Evolutionary conservation across 2,797 vertebrate species (phyloP), one percentile per base, ranked within the genome.

Genomic region (Lerista edwardsae): DNA sequence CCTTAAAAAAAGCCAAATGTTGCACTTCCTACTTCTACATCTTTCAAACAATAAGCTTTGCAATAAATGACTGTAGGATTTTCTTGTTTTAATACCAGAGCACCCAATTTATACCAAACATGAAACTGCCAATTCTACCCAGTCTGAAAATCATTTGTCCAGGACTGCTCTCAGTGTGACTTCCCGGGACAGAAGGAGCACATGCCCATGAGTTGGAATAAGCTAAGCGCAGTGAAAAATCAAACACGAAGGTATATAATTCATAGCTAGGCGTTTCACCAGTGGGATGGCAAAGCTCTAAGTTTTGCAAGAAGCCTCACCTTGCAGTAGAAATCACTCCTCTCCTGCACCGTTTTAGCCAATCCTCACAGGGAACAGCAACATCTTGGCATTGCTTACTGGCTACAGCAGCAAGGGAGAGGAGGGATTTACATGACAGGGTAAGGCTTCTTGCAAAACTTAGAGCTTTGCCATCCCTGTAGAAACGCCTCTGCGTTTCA

Each of bases 51-150:
- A 89, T 31, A 86, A 87, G 84, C 4, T 2, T 90, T 86, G 89
- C 89, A 84, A 88, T 89, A 90, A 91, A 87, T 84, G 86, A 91
- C 81, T 82, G 91, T 90, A 91, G 86, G 90, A 65, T 84, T 85
- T 89, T 86, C 75, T 25, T 75, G 75, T 72, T 90, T 71, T 79
- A n/a, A 90, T 86, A 3, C 77, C n/a, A 89, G 84, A 39, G 8
- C 4, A 21, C 17, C 39, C 25, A 15, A 78, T 44, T 64, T 59
- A 41, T 69, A 17, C 8, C 39, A 76, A 17, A 71, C 29, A 41
- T 34, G 27, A 29, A n/a, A 31, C 12, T 77, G n/a, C 59, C 41
- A 44, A 57, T 27, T 57, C 14, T 27, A 55, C 27, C 19, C 17
- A 44, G 21, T 64, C 47, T 84, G 51, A 21, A 68, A 41, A 84